Conservation (phyloP, 2,888 invertebrate genomes). For the Heliconius erato region DNA sequence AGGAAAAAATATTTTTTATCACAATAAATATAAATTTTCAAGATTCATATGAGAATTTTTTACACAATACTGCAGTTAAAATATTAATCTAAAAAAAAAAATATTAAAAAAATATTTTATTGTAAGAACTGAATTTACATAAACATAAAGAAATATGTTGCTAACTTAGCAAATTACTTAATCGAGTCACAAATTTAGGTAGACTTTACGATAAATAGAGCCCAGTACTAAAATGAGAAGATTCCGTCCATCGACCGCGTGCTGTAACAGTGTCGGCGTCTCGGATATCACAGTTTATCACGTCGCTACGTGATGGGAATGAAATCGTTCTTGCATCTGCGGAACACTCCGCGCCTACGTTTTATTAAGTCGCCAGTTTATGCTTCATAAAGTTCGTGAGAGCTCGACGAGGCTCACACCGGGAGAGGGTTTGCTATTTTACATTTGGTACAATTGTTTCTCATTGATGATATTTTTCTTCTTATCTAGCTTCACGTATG, state of each 20-base stretch:
- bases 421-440: not conserved
- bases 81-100: no score
- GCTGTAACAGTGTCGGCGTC: slow-evolving; percentile 41
- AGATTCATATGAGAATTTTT: no score
- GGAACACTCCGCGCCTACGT: slow-evolving; percentile 14
- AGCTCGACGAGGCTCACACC: not conserved
- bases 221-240: not conserved
- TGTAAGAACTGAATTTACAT: no score
- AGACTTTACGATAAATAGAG: not conserved
- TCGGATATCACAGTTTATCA: slow-evolving; percentile 43
- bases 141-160: no score
- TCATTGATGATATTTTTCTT: not conserved
- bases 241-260: slow-evolving; percentile 44
- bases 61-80: no score
- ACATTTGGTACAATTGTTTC: not conserved
- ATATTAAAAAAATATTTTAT: no score
- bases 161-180: not conserved
- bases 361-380: slow-evolving; percentile 24
- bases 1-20: no score
- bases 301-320: slow-evolving; percentile 44
- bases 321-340: slow-evolving; percentile 21
- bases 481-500: not conserved
- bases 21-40: no score
- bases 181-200: no score
- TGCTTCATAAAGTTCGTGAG: slow-evolving; percentile 12